Evolutionary conservation across 2,888 invertebrate species (phyloP).

Genomic region (Xestia c-nigrum): DNA sequence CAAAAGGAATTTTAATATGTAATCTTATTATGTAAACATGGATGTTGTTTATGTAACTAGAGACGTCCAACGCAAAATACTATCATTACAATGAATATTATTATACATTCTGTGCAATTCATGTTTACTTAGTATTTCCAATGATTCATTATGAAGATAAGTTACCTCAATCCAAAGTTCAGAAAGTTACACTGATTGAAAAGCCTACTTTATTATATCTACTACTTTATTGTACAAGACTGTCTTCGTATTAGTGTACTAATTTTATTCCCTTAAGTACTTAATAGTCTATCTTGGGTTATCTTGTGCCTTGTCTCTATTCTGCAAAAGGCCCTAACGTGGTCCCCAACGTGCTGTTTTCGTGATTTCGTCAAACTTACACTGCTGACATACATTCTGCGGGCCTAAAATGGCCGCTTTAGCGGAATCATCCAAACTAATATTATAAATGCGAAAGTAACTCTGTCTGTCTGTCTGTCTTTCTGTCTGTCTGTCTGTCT

Average conservation of each 20-base stretch:
- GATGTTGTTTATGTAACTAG: conserved; percentile 33
- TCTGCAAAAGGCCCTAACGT: too few relatives aligned
- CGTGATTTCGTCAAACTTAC: background rate
- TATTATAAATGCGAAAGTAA: too few relatives aligned
- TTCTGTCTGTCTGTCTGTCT: too few relatives aligned
- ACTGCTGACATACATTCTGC: background rate
- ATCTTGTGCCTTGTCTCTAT: too few relatives aligned
- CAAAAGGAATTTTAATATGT: conserved; percentile 26
- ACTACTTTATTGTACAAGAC: too few relatives aligned
- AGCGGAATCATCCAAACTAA: too few relatives aligned
- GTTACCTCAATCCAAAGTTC: conserved; percentile 5
- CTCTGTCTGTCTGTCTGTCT: too few relatives aligned
- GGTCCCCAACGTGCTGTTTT: background rate
- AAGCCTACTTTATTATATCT: too few relatives aligned
- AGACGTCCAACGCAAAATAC: conserved; percentile 26
- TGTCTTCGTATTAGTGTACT: too few relatives aligned
- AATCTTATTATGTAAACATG: conserved; percentile 42
- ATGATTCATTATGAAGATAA: conserved; percentile 18
- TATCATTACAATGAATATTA: conserved; percentile 23
- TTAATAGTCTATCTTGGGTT: too few relatives aligned
- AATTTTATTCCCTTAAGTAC: too few relatives aligned
- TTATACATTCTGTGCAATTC: background rate
- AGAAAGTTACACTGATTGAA: background rate
- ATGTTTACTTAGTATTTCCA: conserved; percentile 1
- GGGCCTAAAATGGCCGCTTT: too few relatives aligned